These are phyloP conservation scores for Eptatretus burgeri DNA, from an alignment of 2,113 vertebrate genomes.

Conservation along the genomic window DNA sequence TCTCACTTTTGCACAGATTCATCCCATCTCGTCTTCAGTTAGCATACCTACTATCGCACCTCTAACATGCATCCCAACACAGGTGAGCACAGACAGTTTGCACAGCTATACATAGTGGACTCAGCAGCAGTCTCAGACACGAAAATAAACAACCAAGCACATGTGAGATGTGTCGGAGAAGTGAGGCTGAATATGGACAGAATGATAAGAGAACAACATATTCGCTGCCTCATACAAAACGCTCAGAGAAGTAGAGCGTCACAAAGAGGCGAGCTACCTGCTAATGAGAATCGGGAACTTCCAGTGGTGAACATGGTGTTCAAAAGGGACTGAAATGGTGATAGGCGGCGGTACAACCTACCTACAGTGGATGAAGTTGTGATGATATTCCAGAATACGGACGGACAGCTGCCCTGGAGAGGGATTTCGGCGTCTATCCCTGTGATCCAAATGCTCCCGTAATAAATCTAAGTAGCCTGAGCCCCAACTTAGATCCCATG, in stretches of 20 bases:
- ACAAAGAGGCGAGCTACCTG: neutral
- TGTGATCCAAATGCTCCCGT: neutral
- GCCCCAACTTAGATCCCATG: neutral
- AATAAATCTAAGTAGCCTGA: neutral
- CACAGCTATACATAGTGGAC: neutral
- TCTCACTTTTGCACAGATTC: too few relatives aligned
- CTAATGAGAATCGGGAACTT: neutral
- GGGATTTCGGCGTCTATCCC: neutral
- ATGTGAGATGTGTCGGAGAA: neutral
- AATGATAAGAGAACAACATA: neutral
- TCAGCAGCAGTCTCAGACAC: neutral
- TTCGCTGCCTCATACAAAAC: neutral
- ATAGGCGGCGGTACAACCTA: neutral
- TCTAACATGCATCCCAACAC: neutral
- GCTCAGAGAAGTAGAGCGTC: neutral
- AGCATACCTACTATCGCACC: neutral
- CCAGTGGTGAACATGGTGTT: conserved; percentile 1
- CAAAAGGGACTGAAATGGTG: neutral
- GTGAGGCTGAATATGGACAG: neutral
- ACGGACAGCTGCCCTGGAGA: neutral
- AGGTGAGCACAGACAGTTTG: neutral
- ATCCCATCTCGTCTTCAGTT: too few relatives aligned
- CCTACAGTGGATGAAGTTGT: conserved; percentile 1
- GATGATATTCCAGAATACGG: neutral
- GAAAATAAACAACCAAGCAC: neutral